Evolutionary conservation across 2,113 vertebrate species (phyloP).

Genomic region (Pyxicephalus adspersus): DNA sequence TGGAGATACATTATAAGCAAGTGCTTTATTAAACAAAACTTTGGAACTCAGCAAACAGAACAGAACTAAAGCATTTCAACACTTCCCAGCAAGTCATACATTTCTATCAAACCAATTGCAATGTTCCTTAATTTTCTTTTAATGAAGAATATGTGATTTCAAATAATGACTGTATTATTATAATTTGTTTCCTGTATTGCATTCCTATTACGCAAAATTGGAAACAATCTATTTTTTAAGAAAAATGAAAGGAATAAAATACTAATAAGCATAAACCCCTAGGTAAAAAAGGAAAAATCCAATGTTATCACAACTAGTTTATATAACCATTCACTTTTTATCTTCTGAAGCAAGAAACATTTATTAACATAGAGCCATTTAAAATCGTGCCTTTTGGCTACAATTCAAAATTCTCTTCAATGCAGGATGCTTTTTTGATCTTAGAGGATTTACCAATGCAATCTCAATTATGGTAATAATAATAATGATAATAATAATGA

Average conservation of each 20-base stretch:
- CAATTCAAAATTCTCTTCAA: slow-evolving; percentile 24
- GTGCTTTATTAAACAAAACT: too few species aligned
- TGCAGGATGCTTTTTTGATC: slow-evolving; percentile 34
- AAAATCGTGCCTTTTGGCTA: slow-evolving; percentile 45
- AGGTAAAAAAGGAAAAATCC: slow-evolving; percentile 15
- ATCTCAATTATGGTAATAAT: slow-evolving; percentile 25
- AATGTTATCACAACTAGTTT: slow-evolving; percentile 43
- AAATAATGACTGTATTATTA: background rate
- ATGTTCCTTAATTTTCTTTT: background rate
- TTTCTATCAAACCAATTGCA: background rate
- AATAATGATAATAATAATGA: slow-evolving; percentile 31
- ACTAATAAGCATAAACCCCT: slow-evolving; percentile 35
- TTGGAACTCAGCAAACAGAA: too few species aligned
- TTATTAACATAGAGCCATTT: slow-evolving; percentile 50
- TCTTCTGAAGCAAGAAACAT: slow-evolving; percentile 30
- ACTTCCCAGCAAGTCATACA: background rate
- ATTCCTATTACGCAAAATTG: slow-evolving; percentile 16
- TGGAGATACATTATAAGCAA: too few species aligned
- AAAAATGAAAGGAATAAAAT: slow-evolving; percentile 20
- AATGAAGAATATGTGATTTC: background rate
- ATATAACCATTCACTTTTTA: slow-evolving; percentile 52
- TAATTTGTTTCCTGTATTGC: background rate
- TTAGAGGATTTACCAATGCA: slow-evolving; percentile 39
- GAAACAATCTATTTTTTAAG: slow-evolving; percentile 40
- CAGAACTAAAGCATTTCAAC: too few species aligned